Evolutionary conservation across 2,888 invertebrate genomes (phyloP), one percentile per base, ranked within the genome.

Genomic region (Acholoe squamosa): DNA sequence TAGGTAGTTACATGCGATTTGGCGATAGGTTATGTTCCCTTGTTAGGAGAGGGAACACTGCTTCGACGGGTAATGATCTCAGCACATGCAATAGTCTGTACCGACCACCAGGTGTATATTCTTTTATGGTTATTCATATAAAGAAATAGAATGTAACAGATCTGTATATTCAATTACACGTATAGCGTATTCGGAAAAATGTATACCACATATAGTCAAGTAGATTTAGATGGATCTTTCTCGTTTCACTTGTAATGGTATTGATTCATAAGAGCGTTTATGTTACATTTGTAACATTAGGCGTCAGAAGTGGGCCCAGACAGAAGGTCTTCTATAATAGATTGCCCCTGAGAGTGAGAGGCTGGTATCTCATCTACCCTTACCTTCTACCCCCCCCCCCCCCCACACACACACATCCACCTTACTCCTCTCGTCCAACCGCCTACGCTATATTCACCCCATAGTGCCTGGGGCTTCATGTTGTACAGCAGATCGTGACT

Each of bases 1-100:
- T 80, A 16, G 43, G 34, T 43, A 43, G 80, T 80, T 80, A 80
- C 80, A 80, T 80, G 80, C 80, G 80, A 80, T 80, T 80, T 5
- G 80, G 1, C 80, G n/a, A 80, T 80, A 80, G 80, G 80, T 80
- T 80, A 80, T 80, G 33, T 43, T 80, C 19, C 34, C 33, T n/a
- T 34, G 80, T 80, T 16, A 5, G 33, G 34, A 7, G n/a, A 80
- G 19, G 33, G 43, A n/a, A 7, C 3, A 22, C 5, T 5, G 80
- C 22, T 25, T 34, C 25, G 0, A 3, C 25, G 76, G 80, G 19
- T 43, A 43, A 80, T 80, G 80, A n/a, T 43, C 19, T 0, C 22
- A 43, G 16, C 22, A n/a, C 80, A 80, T 80, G 80, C 80, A 80
- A 80, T 25, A 80, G 12, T 34, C 7, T 7, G 33, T 31, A 33